These are phyloP conservation scores for Carcina quercana DNA, from an alignment of 2,888 invertebrate species.

Conservation along the genomic window DNA sequence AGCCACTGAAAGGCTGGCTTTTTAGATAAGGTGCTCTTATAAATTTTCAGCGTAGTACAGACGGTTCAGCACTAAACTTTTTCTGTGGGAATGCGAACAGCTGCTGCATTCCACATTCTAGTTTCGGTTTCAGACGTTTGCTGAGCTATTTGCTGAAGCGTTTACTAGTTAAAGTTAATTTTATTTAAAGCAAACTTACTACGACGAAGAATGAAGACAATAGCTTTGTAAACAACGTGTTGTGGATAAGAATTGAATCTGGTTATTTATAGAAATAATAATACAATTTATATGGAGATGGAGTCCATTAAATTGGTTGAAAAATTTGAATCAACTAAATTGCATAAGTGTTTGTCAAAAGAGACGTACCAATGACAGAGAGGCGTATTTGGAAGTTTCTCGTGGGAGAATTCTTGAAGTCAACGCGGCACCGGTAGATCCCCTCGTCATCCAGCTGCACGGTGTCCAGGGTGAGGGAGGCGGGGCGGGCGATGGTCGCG, in stretches of 20 bases:
- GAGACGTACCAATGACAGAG: slow-evolving; percentile 89
- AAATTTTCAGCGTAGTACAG: slow-evolving; percentile 59
- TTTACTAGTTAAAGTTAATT: slow-evolving; percentile 32
- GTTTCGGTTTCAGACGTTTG: slow-evolving; percentile 45
- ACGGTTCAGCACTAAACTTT: slow-evolving; percentile 56
- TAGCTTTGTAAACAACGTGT: neutral
- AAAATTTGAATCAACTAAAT: neutral
- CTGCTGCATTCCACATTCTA: slow-evolving; percentile 52
- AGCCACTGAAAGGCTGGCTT: slow-evolving; percentile 67
- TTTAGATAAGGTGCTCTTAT: slow-evolving; percentile 70
- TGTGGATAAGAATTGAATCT: too few relatives aligned
- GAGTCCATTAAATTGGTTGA: neutral
- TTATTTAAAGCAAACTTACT: slow-evolving; percentile 15
- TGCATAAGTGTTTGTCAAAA: neutral
- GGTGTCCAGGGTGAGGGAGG: slow-evolving; percentile 86
- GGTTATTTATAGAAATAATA: neutral
- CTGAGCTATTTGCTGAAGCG: slow-evolving; percentile 42
- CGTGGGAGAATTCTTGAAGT: slow-evolving; percentile 92
- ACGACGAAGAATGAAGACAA: slow-evolving; percentile 11
- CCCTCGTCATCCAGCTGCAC: slow-evolving; percentile 92
- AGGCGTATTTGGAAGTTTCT: slow-evolving; percentile 91
- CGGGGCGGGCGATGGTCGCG: slow-evolving; percentile 86
- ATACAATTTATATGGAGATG: neutral
- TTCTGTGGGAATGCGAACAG: slow-evolving; percentile 58
- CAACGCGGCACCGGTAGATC: slow-evolving; percentile 89